Conservation (phyloP, 2,797 vertebrate genomes). For the Catostomus latipinnis region DNA sequence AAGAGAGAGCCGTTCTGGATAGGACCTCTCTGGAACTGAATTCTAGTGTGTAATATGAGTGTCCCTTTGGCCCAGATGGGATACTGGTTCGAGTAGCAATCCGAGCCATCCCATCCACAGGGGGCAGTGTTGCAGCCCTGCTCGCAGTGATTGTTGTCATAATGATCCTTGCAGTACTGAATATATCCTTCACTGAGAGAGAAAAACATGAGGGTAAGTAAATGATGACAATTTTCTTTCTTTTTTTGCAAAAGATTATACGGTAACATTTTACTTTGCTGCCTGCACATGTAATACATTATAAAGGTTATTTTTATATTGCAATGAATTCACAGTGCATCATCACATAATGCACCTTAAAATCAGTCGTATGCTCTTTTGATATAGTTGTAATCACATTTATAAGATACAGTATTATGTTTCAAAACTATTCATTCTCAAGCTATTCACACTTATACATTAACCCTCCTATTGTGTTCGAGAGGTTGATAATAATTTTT, state of each 20-base stretch:
- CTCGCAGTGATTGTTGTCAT: conserved; percentile 85
- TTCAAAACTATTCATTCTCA: no score
- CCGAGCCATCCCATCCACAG: conserved; percentile 90
- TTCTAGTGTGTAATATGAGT: conserved; percentile 78
- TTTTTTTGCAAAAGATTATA: no score
- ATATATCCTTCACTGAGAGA: conserved; percentile 79
- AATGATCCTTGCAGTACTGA: conserved; percentile 85
- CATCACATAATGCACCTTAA: background rate
- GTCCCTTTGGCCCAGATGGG: conserved; percentile 73
- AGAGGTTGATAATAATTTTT: no score
- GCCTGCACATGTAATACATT: background rate
- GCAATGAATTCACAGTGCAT: background rate
- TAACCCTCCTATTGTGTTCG: no score
- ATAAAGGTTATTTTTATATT: background rate
- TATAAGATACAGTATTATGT: no score
- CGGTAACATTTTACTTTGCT: background rate
- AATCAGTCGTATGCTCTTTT: background rate
- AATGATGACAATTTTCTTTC: no score
- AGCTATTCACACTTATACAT: no score
- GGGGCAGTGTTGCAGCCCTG: conserved; percentile 80
- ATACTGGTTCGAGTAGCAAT: conserved; percentile 75
- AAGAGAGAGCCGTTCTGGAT: conserved; percentile 77
- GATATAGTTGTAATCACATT: background rate
- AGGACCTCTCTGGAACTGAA: conserved; percentile 67
- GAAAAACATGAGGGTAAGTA: background rate